A percentile compares a stretch with the other conserved stretches of the same genome.
Evolutionary conservation across 2,888 invertebrate genomes (phyloP).

Genomic region (Cerastoderma edule): DNA sequence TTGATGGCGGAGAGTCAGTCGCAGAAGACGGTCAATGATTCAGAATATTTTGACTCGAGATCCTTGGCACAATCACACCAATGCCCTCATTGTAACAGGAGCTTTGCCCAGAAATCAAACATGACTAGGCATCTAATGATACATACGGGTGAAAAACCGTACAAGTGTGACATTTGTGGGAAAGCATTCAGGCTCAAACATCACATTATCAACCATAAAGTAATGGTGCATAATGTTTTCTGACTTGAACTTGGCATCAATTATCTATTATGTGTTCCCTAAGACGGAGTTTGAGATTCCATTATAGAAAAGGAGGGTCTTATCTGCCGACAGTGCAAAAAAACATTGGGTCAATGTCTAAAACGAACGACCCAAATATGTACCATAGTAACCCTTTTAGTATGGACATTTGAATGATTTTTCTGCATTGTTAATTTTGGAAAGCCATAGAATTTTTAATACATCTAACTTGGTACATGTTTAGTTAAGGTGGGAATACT

Average conservation of each 20-base stretch:
- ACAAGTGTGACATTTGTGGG: constrained; percentile 15
- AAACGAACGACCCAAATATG: no score
- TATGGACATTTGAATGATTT: no score
- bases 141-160: constrained; percentile 11
- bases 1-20: neutral
- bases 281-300: neutral
- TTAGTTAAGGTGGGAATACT: no score
- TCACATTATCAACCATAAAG: neutral
- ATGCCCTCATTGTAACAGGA: constrained; percentile 3
- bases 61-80: neutral
- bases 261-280: no score
- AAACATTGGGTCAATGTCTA: no score
- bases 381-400: no score
- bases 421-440: no score
- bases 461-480: no score
- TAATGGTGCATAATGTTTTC: neutral
- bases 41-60: no score
- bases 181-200: neutral
- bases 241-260: neutral
- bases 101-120: neutral
- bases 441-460: no score
- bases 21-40: neutral
- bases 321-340: neutral
- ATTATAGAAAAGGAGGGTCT: neutral
- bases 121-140: constrained; percentile 7